These are phyloP conservation scores for Drosophila sp. DNA, from an alignment of 1,140 invertebrate genomes.

Conservation along the genomic window DNA sequence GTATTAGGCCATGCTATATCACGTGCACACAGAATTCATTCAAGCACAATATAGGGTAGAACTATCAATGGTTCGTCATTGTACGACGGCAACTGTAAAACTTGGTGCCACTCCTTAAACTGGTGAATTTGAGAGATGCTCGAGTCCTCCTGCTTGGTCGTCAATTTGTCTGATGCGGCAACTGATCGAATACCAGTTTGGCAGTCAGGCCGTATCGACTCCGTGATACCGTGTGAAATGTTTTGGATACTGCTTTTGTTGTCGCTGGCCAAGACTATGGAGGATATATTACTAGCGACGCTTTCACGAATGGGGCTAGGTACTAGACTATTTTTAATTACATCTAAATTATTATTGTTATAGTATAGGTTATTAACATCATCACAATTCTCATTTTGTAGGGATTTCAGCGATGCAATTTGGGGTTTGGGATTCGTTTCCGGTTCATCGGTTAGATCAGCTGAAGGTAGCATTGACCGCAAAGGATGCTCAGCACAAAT, in stretches of 20 bases:
- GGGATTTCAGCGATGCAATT: constrained; percentile 22
- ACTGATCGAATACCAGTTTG: constrained; percentile 55
- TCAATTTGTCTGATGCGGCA: constrained; percentile 8
- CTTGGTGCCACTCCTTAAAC: constrained; percentile 92
- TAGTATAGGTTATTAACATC: constrained; percentile 49
- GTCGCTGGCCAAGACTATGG: constrained; percentile 12
- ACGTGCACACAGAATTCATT: constrained; percentile 84
- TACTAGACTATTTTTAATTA: constrained; percentile 46
- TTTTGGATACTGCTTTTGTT: constrained; percentile 14
- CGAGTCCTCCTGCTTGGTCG: neutral
- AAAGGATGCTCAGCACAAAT: constrained; percentile 33
- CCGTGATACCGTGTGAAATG: neutral
- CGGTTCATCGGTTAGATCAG: constrained; percentile 3
- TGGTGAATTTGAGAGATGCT: constrained; percentile 55
- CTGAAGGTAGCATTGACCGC: neutral
- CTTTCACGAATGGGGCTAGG: constrained; percentile 25
- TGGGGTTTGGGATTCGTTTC: constrained; percentile 9
- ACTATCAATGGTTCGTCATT: constrained; percentile 90
- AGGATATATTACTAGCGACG: constrained; percentile 25
- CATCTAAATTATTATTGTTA: constrained; percentile 62
- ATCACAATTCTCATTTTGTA: constrained; percentile 53
- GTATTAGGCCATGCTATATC: constrained; percentile 21
- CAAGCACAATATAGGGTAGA: constrained; percentile 95
- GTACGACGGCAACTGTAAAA: constrained; percentile 88
- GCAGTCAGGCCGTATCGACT: constrained; percentile 40